Conservation (phyloP, 1,140 invertebrate genomes). For the Conus betulinus region DNA sequence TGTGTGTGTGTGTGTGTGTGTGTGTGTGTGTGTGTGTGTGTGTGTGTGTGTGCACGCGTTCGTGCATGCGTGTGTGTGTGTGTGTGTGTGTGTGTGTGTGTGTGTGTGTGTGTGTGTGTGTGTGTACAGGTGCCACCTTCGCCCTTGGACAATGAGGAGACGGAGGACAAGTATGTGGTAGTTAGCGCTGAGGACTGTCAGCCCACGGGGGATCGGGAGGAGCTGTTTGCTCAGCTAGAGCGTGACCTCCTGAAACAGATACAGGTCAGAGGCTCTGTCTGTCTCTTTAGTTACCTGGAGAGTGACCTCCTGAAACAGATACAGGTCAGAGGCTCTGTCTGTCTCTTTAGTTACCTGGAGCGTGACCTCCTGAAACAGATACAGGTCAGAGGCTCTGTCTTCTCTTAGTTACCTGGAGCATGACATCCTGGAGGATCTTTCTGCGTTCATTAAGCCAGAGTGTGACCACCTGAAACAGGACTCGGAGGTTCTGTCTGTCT, state of each 20-base stretch:
- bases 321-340: too few species aligned
- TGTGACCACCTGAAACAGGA: too few species aligned
- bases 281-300: conserved; percentile 40
- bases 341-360: too few species aligned
- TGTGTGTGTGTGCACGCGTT: too few species aligned
- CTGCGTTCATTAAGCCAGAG: too few species aligned
- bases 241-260: conserved; percentile 89
- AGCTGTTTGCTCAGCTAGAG: conserved; percentile 87
- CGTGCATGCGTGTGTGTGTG: neutral
- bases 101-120: too few species aligned
- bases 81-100: neutral
- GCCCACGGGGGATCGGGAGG: conserved; percentile 72
- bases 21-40: too few species aligned
- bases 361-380: conserved; percentile 80
- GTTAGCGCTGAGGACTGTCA: conserved; percentile 79
- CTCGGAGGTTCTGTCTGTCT: too few species aligned
- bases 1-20: too few species aligned
- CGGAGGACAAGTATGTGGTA: conserved; percentile 67
- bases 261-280: conserved; percentile 76
- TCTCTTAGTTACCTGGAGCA: too few species aligned
- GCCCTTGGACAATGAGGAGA: conserved; percentile 76
- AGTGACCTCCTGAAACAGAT: too few species aligned
- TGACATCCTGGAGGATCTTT: too few species aligned
- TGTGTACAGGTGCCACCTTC: conserved; percentile 85
- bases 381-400: conserved; percentile 76